A percentile compares a stretch with the other conserved stretches of the same genome.
Evolutionary conservation across 2,888 invertebrate genomes (phyloP).

Genomic region (Agrenia bidenticulata): DNA sequence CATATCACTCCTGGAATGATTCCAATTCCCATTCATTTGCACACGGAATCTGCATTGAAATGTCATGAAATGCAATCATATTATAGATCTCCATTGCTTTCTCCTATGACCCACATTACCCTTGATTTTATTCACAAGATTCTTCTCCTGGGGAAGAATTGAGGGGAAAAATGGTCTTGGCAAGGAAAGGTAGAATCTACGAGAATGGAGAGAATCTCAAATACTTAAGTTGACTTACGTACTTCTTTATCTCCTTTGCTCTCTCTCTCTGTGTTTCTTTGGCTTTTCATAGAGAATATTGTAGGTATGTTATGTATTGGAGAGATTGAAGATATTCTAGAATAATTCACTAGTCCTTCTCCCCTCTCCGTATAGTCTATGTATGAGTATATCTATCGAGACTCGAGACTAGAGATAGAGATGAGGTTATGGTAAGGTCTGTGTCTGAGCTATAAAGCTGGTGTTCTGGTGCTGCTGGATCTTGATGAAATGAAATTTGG

Average conservation of each 20-base stretch:
- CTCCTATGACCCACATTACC: conserved; percentile 44
- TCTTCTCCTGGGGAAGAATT: not conserved
- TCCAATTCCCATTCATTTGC: conserved; percentile 49
- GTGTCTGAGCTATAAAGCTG: too few relatives aligned
- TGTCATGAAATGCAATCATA: conserved; percentile 45
- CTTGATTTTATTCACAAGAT: conserved; percentile 37
- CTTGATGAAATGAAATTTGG: not conserved
- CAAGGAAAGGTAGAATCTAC: conserved; percentile 16
- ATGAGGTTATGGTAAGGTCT: too few relatives aligned
- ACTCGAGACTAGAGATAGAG: too few relatives aligned
- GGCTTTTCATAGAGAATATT: too few relatives aligned
- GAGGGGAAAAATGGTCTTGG: conserved; percentile 28
- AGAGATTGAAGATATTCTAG: too few relatives aligned
- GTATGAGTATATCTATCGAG: too few relatives aligned
- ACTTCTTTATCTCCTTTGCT: not conserved
- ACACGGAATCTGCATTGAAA: conserved; percentile 47
- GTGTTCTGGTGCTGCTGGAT: too few relatives aligned
- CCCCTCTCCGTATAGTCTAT: too few relatives aligned
- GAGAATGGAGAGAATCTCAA: not conserved
- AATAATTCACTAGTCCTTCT: too few relatives aligned
- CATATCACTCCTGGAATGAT: conserved; percentile 32
- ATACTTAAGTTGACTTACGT: conserved; percentile 4
- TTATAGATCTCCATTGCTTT: conserved; percentile 33
- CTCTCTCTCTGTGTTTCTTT: too few relatives aligned
- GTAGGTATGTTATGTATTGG: too few relatives aligned